Percentiles rank a stretch among this genome's conserved stretches.
phyloP scores from a whole-genome alignment of 1,140 invertebrate genomes.

The Drosophila pseudoobscura region DNA sequence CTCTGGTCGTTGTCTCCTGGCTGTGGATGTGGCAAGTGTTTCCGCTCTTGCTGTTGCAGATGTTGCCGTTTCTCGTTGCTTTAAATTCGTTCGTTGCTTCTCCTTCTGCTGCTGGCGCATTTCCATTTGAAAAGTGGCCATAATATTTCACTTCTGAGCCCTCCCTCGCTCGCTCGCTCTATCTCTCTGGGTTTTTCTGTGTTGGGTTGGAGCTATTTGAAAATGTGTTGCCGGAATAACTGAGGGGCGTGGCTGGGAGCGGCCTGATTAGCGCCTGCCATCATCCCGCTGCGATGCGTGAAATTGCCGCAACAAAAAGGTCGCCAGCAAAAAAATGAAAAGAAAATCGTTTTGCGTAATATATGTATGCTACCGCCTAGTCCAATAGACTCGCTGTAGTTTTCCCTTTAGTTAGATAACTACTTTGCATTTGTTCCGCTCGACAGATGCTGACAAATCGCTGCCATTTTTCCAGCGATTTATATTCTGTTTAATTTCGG shows the following conservation, averaged over 20 bases:
- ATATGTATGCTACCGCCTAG: neutral
- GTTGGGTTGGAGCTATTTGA: slow-evolving; percentile 39
- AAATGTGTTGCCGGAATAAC: slow-evolving; percentile 44
- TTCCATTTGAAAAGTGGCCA: slow-evolving; percentile 82
- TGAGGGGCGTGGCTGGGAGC: slow-evolving; percentile 64
- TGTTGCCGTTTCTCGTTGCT: slow-evolving; percentile 61
- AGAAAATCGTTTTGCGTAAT: slow-evolving; percentile 24
- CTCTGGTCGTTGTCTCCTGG: slow-evolving; percentile 15
- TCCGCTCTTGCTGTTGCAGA: slow-evolving; percentile 22
- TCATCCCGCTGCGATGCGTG: slow-evolving; percentile 73
- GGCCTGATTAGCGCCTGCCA: slow-evolving; percentile 75
- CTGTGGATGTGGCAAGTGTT: slow-evolving; percentile 23
- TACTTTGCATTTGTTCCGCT: slow-evolving; percentile 78
- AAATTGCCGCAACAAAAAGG: slow-evolving; percentile 55
- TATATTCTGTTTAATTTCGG: slow-evolving; percentile 79
- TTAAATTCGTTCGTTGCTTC: slow-evolving; percentile 73
- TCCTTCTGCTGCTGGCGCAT: slow-evolving; percentile 55
- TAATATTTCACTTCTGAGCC: slow-evolving; percentile 70
- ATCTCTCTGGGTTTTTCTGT: neutral
- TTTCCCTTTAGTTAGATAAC: slow-evolving; percentile 39
- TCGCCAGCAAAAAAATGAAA: slow-evolving; percentile 36
- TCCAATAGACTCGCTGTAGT: slow-evolving; percentile 16
- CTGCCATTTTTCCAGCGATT: slow-evolving; percentile 76
- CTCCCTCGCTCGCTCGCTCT: slow-evolving; percentile 2
- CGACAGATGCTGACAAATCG: slow-evolving; percentile 72